Conservation (phyloP, 2,113 vertebrate genomes). For the Phalacrocorax carbo region DNA sequence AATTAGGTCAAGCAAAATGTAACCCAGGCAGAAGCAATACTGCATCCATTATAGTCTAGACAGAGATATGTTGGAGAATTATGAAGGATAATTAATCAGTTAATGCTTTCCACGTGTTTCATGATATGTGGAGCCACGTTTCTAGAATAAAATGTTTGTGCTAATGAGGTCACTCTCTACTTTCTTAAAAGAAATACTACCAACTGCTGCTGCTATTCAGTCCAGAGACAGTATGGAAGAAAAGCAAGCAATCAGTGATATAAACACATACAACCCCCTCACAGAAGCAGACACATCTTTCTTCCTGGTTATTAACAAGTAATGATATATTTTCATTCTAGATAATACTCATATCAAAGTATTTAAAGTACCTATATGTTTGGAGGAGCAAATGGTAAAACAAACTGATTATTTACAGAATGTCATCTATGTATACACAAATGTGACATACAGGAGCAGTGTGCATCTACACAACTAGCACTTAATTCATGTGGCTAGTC, state of each 20-base stretch:
- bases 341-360: background rate
- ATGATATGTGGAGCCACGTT: background rate
- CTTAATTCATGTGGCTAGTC: background rate
- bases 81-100: conserved; percentile 39
- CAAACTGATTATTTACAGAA: background rate
- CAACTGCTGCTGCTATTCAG: conserved; percentile 13
- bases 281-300: background rate
- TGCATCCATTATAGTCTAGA: background rate
- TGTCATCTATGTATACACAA: background rate
- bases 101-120: background rate
- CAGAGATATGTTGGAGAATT: conserved; percentile 27
- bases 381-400: background rate
- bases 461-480: background rate
- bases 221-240: background rate
- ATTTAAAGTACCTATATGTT: background rate
- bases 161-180: conserved; percentile 5
- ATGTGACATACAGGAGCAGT: background rate
- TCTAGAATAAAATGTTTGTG: background rate
- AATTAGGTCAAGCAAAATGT: conserved; percentile 57
- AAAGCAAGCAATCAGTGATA: background rate
- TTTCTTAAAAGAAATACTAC: conserved; percentile 40
- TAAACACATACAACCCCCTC: background rate
- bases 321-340: background rate
- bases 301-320: background rate
- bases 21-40: conserved; percentile 12